Conservation (phyloP, 2,797 vertebrate genomes). For the Liasis olivaceus region DNA sequence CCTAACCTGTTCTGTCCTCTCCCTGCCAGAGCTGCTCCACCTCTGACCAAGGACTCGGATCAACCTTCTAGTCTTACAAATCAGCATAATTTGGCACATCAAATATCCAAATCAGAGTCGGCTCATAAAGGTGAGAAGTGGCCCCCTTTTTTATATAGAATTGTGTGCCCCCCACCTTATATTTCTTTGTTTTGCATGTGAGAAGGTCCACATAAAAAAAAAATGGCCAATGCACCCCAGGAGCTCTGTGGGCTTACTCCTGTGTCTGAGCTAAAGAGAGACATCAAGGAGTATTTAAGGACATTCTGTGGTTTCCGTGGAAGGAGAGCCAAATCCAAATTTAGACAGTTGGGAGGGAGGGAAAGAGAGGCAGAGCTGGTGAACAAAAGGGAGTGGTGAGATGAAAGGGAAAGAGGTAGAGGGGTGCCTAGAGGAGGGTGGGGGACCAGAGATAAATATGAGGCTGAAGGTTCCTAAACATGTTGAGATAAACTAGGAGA, state of each 20-base stretch:
- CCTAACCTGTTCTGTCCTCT: not conserved
- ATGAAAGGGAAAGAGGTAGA: not conserved
- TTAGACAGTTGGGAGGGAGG: not conserved
- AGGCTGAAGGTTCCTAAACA: no score
- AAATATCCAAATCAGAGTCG: slow-evolving; percentile 67
- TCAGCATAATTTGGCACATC: slow-evolving; percentile 67
- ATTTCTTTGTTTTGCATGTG: no score
- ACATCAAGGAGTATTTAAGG: not conserved
- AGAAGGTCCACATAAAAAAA: no score
- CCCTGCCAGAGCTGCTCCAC: slow-evolving; percentile 65
- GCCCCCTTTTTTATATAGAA: not conserved
- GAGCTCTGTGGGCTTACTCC: not conserved
- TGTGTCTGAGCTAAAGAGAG: not conserved
- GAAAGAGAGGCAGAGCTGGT: not conserved
- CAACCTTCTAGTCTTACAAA: slow-evolving; percentile 52
- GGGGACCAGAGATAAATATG: no score
- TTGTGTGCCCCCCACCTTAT: no score
- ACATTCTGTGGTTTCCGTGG: not conserved
- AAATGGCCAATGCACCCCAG: no score
- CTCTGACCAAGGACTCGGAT: slow-evolving; percentile 57
- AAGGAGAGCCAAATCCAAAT: not conserved
- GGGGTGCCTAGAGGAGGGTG: no score
- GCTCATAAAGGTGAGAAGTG: slow-evolving; percentile 75
- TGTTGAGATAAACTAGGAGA: no score
- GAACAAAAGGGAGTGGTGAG: not conserved